A percentile compares a stretch with the other conserved stretches of the same genome.
Conservation (phyloP, 1,140 invertebrate genomes). For the Papilio polyxenes region DNA sequence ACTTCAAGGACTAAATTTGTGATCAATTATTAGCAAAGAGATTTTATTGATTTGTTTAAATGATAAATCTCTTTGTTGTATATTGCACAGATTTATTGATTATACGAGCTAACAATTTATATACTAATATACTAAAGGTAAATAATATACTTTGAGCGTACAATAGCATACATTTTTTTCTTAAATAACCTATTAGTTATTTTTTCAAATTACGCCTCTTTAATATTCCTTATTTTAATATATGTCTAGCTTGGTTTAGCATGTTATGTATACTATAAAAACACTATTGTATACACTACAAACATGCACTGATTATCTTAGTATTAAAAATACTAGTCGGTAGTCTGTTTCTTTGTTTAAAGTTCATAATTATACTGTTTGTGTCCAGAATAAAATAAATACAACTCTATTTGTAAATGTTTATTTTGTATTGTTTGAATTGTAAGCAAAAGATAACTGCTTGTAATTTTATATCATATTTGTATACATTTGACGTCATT, state of each 20-base stretch:
- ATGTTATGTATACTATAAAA: no score
- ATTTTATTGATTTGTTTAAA: slow-evolving; percentile 22
- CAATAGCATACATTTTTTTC: no score
- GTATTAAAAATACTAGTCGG: neutral
- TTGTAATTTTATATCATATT: neutral
- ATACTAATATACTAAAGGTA: no score
- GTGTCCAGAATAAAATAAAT: neutral
- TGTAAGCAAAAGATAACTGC: neutral
- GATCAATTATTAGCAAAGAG: slow-evolving; percentile 42
- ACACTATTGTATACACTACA: neutral
- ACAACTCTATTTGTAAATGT: neutral
- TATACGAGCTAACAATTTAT: neutral
- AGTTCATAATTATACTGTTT: neutral
- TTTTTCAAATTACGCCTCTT: no score
- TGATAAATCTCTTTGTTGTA: neutral
- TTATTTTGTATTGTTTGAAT: slow-evolving; percentile 13
- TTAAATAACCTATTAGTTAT: no score
- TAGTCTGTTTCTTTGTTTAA: slow-evolving; percentile 12
- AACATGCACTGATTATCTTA: neutral
- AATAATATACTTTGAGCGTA: no score
- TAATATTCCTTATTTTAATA: no score
- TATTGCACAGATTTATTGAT: neutral
- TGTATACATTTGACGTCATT: neutral
- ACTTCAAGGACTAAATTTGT: slow-evolving; percentile 41
- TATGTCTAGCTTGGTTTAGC: no score